A percentile compares a stretch with the other conserved stretches of the same genome.
These are phyloP conservation scores for Bursaphelenchus okinawaensis DNA, from an alignment of 2,888 invertebrate genomes.

Conservation along the genomic window DNA sequence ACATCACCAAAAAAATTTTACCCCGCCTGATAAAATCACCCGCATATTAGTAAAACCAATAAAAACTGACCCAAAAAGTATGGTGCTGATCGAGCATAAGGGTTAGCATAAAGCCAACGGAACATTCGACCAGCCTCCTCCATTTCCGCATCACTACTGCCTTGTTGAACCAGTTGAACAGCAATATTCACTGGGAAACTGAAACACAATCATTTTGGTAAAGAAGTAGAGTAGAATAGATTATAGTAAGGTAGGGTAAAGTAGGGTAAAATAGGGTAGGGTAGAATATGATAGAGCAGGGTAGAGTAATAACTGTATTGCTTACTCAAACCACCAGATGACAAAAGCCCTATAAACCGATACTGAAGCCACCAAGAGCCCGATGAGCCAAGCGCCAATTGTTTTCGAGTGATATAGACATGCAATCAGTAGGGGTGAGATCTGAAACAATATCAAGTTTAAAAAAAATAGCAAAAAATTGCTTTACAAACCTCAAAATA, in stretches of 20 bases:
- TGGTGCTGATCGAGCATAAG: slow-evolving; percentile 7
- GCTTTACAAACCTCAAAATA: too few species aligned
- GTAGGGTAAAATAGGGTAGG: too few species aligned
- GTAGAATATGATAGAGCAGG: too few species aligned
- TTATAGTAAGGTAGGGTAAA: too few species aligned
- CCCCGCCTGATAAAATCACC: too few species aligned
- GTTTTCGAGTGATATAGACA: neutral
- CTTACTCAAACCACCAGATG: neutral
- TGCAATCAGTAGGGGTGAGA: neutral
- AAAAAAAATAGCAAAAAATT: too few species aligned
- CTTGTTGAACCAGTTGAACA: slow-evolving; percentile 11
- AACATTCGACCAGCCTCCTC: slow-evolving; percentile 13
- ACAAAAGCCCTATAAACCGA: neutral
- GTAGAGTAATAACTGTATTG: too few species aligned
- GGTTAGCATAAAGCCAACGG: slow-evolving; percentile 8
- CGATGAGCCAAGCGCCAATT: neutral
- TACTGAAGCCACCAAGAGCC: neutral
- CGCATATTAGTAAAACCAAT: too few species aligned
- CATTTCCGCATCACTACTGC: slow-evolving; percentile 2
- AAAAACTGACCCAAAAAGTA: neutral
- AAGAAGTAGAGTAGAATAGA: neutral
- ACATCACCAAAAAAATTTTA: too few species aligned
- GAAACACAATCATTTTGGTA: slow-evolving; percentile 1
- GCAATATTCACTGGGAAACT: slow-evolving; percentile 12
- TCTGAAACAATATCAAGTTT: neutral